Base-by-base conservation (phyloP, 1,140 invertebrate species). In the Pectinophora gossypiella region DNA sequence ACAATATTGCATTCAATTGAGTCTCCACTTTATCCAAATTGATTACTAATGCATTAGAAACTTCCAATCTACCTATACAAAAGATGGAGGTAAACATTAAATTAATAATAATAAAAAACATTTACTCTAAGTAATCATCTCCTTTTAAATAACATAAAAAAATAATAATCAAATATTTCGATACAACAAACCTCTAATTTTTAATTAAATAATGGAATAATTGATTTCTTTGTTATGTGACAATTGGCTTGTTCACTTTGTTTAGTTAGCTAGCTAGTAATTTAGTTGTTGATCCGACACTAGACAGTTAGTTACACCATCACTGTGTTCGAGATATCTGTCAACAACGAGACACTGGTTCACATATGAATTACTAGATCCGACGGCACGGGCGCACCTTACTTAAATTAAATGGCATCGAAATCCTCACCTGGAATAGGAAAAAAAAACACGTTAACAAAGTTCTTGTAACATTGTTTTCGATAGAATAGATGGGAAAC, bases 391-490 rank as follows among this genome's bases (percentile, higher is more conserved):
- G 64, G 66, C 75, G 67, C 66, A 63, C 68, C 68, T 71, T 80
- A 74, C 76, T 81, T 85, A 81, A 73, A 74, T 72, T 83, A 85
- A 78, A 83, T 85, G 82, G 79, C 82, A 85, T 85, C 77, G 66
- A 72, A 64, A 72, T 80, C 72, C 64, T 78, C 76, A 82, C 67
- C 82, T 85, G 79, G 21, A 83, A 61, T 68, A 22, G n/a, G 22
- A 15, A 60, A 47, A 59, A 52, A n/a, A n/a, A n/a, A n/a, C n/a
- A n/a, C n/a, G n/a, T n/a, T n/a, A n/a, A n/a, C n/a, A n/a, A n/a
- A n/a, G n/a, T n/a, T n/a, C n/a, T n/a, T n/a, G n/a, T n/a, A n/a
- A n/a, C n/a, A n/a, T n/a, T n/a, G n/a, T n/a, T n/a, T n/a, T n/a
- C n/a, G n/a, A n/a, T n/a, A n/a, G n/a, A n/a, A n/a, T n/a, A n/a